Evolutionary conservation across 1,140 invertebrate species (phyloP).

Genomic region (Prorops nasuta): DNA sequence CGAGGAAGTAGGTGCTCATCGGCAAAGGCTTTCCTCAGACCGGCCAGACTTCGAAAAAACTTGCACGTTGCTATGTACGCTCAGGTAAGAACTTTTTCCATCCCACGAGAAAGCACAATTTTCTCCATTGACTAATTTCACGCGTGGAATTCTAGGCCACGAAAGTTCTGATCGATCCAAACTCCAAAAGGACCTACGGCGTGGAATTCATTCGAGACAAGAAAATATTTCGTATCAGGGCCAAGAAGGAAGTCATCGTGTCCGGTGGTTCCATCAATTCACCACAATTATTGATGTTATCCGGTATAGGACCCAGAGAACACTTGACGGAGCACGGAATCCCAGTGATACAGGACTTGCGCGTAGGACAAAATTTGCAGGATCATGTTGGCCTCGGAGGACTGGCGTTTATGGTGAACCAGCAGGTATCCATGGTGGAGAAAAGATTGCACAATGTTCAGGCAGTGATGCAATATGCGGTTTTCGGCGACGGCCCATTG

Average conservation of each 20-base stretch:
- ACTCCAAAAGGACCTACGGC: slow-evolving; percentile 78
- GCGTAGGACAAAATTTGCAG: slow-evolving; percentile 77
- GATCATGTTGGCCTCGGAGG: slow-evolving; percentile 86
- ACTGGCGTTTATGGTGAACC: slow-evolving; percentile 75
- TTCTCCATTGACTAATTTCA: too few species aligned
- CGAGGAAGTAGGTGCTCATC: slow-evolving; percentile 89
- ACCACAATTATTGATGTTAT: slow-evolving; percentile 89
- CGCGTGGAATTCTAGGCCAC: slow-evolving; percentile 60
- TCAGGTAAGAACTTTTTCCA: slow-evolving; percentile 56
- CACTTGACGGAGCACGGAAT: slow-evolving; percentile 67
- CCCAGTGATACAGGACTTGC: slow-evolving; percentile 20
- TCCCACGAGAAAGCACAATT: too few species aligned
- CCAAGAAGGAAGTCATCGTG: slow-evolving; percentile 82
- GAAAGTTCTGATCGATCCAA: slow-evolving; percentile 79
- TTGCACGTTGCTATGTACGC: slow-evolving; percentile 84
- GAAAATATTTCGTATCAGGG: slow-evolving; percentile 68
- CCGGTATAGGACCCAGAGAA: slow-evolving; percentile 82
- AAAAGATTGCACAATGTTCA: slow-evolving; percentile 74
- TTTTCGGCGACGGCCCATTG: slow-evolving; percentile 78
- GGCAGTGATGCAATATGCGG: slow-evolving; percentile 72
- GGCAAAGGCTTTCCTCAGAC: slow-evolving; percentile 84
- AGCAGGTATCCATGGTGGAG: slow-evolving; percentile 77
- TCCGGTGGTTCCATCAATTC: slow-evolving; percentile 88
- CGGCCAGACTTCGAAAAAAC: slow-evolving; percentile 77
- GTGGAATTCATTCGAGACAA: slow-evolving; percentile 79